These are phyloP conservation scores for Brachystomella parvula DNA, from an alignment of 1,140 invertebrate species.

Conservation along the genomic window DNA sequence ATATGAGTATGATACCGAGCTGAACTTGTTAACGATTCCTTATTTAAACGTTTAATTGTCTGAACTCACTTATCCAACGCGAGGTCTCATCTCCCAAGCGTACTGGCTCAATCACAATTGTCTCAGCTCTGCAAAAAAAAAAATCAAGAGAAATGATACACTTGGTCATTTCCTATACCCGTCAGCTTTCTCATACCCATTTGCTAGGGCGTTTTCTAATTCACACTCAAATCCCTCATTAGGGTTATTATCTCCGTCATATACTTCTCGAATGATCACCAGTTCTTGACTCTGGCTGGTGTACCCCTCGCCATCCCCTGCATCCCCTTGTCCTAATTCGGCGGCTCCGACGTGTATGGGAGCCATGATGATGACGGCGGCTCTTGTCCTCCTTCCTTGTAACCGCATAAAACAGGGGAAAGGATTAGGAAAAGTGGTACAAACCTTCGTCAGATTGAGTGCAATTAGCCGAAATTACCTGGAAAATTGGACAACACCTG, in stretches of 20 bases:
- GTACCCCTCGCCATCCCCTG: neutral
- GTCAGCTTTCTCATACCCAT: slow-evolving; percentile 46
- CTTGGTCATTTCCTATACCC: neutral
- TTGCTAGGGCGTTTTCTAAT: slow-evolving; percentile 79
- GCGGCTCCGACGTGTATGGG: neutral
- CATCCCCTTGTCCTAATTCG: neutral
- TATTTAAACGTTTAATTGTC: neutral
- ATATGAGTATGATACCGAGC: no score
- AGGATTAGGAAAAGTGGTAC: neutral
- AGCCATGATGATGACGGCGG: neutral
- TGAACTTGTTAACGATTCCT: neutral
- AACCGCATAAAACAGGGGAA: neutral
- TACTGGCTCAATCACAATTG: slow-evolving; percentile 83
- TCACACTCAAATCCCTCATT: slow-evolving; percentile 83
- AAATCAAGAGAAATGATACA: neutral
- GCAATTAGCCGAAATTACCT: no score
- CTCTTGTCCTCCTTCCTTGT: neutral
- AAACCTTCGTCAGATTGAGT: neutral
- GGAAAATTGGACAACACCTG: no score
- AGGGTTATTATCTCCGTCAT: slow-evolving; percentile 72
- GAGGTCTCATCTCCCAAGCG: slow-evolving; percentile 87
- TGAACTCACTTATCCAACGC: slow-evolving; percentile 63
- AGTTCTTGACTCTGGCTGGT: slow-evolving; percentile 41
- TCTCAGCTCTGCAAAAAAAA: slow-evolving; percentile 15
- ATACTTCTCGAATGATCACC: slow-evolving; percentile 83